Conservation (phyloP, 2,888 invertebrate species). For the Stenoptilia bipunctidactyla region DNA sequence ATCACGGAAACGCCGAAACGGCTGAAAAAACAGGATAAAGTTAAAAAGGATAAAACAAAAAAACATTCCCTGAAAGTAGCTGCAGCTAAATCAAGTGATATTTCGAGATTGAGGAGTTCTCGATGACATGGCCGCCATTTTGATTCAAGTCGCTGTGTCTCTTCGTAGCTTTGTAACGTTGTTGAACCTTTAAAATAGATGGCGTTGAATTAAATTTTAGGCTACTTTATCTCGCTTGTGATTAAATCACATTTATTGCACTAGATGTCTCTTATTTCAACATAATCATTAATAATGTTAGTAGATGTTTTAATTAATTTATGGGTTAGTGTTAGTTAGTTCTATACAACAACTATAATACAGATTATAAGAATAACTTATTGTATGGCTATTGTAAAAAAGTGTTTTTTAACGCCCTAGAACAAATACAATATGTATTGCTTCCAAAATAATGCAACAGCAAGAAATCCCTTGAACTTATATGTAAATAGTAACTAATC, state of each 20-base stretch:
- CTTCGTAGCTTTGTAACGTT: conserved; percentile 3
- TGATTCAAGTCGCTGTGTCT: neutral
- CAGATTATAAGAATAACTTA: neutral
- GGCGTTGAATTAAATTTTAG: conserved; percentile 2
- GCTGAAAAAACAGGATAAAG: conserved; percentile 32
- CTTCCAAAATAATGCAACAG: conserved; percentile 13
- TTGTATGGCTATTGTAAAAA: neutral
- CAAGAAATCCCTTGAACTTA: no score
- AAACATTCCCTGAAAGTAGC: conserved; percentile 30
- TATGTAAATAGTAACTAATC: no score
- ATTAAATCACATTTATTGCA: neutral
- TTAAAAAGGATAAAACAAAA: conserved; percentile 35
- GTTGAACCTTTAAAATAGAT: neutral
- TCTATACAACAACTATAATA: neutral
- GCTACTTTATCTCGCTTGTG: neutral
- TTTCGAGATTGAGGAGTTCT: conserved; percentile 62
- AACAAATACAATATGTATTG: conserved; percentile 14
- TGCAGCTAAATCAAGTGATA: conserved; percentile 31
- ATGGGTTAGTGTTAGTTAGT: neutral
- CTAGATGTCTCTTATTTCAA: conserved; percentile 2
- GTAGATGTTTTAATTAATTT: conserved; percentile 1
- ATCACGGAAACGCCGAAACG: conserved; percentile 31
- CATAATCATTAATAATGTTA: neutral
- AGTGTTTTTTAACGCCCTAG: neutral
- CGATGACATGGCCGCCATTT: conserved; percentile 36